A percentile compares a stretch with the other conserved stretches of the same genome.
Conservation (phyloP, 92 coral and sea anemone species). For the Muricea muricata region DNA sequence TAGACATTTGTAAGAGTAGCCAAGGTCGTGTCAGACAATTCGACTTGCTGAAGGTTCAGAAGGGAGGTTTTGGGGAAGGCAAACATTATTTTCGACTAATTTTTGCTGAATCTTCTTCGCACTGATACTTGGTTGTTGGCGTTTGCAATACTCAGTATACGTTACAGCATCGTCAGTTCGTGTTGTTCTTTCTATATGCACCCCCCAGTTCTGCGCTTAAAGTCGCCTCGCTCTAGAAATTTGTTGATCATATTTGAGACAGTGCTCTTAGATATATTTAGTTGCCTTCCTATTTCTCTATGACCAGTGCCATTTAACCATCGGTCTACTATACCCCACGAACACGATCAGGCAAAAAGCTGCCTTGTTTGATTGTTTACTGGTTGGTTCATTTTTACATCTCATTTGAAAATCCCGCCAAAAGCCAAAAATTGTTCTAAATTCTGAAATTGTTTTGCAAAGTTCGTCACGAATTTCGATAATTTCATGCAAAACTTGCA, state of each 20-base stretch:
- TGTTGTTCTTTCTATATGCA: constrained; percentile 33
- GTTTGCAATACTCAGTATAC: constrained; percentile 64
- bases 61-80: constrained; percentile 53
- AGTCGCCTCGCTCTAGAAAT: constrained; percentile 47
- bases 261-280: constrained; percentile 55
- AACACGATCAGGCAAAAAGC: constrained; percentile 30
- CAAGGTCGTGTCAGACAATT: constrained; percentile 54
- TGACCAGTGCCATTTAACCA: constrained; percentile 43
- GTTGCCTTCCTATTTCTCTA: constrained; percentile 48
- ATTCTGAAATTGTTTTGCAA: background rate
- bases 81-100: constrained; percentile 52
- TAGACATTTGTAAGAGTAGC: constrained; percentile 47
- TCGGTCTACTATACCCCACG: constrained; percentile 34
- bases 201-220: constrained; percentile 39
- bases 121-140: constrained; percentile 62
- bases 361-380: constrained; percentile 42
- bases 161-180: constrained; percentile 62
- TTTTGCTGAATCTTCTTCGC: constrained; percentile 56
- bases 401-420: background rate
- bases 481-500: background rate
- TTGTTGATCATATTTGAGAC: constrained; percentile 56
- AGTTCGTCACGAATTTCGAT: background rate
- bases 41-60: constrained; percentile 44
- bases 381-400: background rate
- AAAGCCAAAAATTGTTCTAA: background rate